Evolutionary conservation across 2,797 vertebrate genomes (phyloP).

Genomic region (Percopsis omiscomaycus): DNA sequence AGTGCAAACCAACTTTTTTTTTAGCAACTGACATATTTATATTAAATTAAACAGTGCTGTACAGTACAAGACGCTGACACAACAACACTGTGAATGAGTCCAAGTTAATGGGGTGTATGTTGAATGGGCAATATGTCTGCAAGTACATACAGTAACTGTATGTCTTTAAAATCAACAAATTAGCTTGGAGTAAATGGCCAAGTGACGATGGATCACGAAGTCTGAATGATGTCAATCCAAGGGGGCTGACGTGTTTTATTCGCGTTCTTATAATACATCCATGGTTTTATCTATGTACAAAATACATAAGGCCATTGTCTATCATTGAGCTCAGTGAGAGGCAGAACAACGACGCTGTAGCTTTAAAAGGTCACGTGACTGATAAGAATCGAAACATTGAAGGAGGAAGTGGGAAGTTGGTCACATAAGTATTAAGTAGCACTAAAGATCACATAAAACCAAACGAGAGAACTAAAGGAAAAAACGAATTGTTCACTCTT

Average conservation of each 20-base stretch:
- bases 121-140: too few relatives aligned
- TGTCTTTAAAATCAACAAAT: neutral
- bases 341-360: slow-evolving; percentile 25
- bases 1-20: too few relatives aligned
- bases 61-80: too few relatives aligned
- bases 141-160: too few relatives aligned
- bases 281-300: too few relatives aligned
- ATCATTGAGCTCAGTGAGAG: too few relatives aligned
- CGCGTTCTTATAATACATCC: neutral
- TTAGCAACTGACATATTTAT: too few relatives aligned
- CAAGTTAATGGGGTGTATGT: too few relatives aligned
- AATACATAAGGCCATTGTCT: too few relatives aligned
- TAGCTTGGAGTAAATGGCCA: neutral
- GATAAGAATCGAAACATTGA: slow-evolving; percentile 15
- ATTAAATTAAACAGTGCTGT: too few relatives aligned
- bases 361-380: slow-evolving; percentile 71
- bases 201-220: neutral
- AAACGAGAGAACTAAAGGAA: slow-evolving; percentile 15
- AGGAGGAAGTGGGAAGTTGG: slow-evolving; percentile 76
- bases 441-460: slow-evolving; percentile 62
- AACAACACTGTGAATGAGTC: too few relatives aligned
- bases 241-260: neutral
- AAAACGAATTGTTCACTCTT: neutral
- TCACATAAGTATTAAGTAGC: slow-evolving; percentile 31
- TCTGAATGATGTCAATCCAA: neutral